These are phyloP conservation scores for Proterorhinus semilunaris DNA, from an alignment of 2,113 vertebrate genomes.

Conservation along the genomic window DNA sequence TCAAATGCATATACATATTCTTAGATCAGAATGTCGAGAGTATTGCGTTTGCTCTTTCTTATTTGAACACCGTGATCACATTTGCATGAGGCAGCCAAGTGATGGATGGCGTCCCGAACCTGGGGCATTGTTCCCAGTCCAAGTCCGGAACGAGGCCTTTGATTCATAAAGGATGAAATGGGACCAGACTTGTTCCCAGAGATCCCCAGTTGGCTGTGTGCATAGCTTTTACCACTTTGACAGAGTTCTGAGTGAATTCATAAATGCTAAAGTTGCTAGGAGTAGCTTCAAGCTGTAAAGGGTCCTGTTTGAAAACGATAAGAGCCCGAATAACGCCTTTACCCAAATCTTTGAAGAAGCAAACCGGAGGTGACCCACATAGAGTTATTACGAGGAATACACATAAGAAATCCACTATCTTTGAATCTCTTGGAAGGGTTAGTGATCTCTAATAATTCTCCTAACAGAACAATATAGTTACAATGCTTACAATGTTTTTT, in stretches of 20 bases:
- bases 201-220: constrained; percentile 55
- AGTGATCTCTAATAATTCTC: background rate
- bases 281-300: constrained; percentile 24
- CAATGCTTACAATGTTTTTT: no score
- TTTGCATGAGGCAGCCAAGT: constrained; percentile 26
- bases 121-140: constrained; percentile 58
- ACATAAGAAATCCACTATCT: constrained; percentile 9
- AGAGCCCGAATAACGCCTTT: constrained; percentile 6
- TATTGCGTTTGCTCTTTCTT: background rate
- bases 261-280: constrained; percentile 57
- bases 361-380: constrained; percentile 29
- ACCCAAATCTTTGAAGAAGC: constrained; percentile 13
- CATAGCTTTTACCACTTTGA: constrained; percentile 53
- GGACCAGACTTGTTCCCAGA: constrained; percentile 56
- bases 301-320: constrained; percentile 26
- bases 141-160: constrained; percentile 57
- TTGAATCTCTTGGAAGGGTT: background rate
- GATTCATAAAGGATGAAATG: constrained; percentile 71
- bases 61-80: background rate
- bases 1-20: background rate
- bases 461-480: background rate
- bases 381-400: background rate
- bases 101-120: constrained; percentile 48
- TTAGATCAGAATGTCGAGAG: background rate
- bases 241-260: constrained; percentile 68